Conservation (phyloP, 2,888 invertebrate genomes). For the Limnephilus marmoratus region DNA sequence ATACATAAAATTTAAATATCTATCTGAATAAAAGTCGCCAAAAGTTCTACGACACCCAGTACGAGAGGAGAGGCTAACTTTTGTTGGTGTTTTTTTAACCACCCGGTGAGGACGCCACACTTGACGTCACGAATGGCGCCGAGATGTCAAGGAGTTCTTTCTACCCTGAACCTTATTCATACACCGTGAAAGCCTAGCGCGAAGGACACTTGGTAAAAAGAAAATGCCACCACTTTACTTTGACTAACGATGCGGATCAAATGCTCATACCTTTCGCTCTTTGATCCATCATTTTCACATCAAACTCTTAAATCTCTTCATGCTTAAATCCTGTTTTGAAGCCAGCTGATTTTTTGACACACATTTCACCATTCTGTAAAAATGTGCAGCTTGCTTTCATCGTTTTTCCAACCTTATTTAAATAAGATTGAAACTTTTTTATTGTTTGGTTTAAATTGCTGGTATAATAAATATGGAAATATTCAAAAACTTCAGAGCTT, state of each 20-base stretch:
- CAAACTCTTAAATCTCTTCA: not conserved
- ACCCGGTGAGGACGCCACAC: constrained; percentile 36
- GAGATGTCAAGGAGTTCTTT: constrained; percentile 32
- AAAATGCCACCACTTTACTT: not conserved
- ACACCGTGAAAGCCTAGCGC: not conserved
- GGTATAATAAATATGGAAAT: not conserved
- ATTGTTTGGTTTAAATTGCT: not conserved
- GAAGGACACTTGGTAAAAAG: not conserved
- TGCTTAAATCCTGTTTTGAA: not conserved
- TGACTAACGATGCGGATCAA: not conserved
- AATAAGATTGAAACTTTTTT: not conserved
- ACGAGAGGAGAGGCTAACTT: not conserved
- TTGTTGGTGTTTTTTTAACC: constrained; percentile 19
- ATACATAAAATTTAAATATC: not conserved
- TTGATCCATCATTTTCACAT: not conserved
- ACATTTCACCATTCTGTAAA: not conserved
- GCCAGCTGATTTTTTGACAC: not conserved
- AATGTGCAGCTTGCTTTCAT: not conserved
- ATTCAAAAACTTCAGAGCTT: not conserved
- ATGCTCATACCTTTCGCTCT: not conserved
- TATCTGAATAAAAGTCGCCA: not conserved
- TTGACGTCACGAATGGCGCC: constrained; percentile 20
- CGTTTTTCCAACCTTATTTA: not conserved
- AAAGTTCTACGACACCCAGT: not conserved
- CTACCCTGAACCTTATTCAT: constrained; percentile 5